These are phyloP conservation scores for Macroramphosus scolopax DNA, from an alignment of 2,797 vertebrate species.

Conservation along the genomic window DNA sequence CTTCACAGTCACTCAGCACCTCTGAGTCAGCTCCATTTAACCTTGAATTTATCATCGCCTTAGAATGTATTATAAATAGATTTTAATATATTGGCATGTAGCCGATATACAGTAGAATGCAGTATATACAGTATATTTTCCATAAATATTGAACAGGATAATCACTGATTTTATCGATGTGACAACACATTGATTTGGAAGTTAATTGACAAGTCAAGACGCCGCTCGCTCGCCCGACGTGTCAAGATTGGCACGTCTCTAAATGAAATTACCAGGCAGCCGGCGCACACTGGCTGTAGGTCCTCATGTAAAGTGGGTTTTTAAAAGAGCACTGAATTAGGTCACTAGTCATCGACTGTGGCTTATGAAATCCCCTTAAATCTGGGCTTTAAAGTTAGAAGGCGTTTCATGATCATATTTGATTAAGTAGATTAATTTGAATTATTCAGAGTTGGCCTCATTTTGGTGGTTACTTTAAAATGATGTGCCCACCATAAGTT, in stretches of 20 bases:
- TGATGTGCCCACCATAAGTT: conserved; percentile 2
- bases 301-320: conserved; percentile 41
- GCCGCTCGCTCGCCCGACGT: neutral
- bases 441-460: conserved; percentile 53
- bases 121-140: no score
- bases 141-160: no score
- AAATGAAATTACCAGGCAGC: conserved; percentile 18
- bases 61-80: no score
- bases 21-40: neutral
- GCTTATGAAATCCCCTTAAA: conserved; percentile 55
- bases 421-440: conserved; percentile 68
- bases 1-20: conserved; percentile 1
- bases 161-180: no score
- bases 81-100: no score
- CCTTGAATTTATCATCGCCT: no score
- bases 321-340: conserved; percentile 45
- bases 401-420: conserved; percentile 53
- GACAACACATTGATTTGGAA: neutral
- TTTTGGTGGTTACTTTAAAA: conserved; percentile 32
- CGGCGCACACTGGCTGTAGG: conserved; percentile 9
- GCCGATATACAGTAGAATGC: no score
- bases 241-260: conserved; percentile 12
- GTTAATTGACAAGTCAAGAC: neutral
- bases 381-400: conserved; percentile 56
- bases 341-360: conserved; percentile 51